phyloP scores from a whole-genome alignment of 2,888 invertebrate species.

The Seira musarum region DNA sequence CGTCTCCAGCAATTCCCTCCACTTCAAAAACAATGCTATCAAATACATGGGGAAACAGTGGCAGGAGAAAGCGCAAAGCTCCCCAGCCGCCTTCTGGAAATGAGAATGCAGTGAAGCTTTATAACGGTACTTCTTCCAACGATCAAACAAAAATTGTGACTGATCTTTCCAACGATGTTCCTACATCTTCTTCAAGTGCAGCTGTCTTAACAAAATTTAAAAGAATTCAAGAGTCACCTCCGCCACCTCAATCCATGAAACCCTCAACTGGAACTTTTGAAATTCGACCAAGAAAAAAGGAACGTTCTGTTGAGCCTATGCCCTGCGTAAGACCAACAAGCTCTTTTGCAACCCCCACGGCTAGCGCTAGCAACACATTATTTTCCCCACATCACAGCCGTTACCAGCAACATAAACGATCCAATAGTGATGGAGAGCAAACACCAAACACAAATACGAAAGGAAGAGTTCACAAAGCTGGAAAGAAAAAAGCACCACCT shows the following conservation, averaged over 20 bases:
- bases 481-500: constrained; percentile 67
- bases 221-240: constrained; percentile 32
- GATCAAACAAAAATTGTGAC: not conserved
- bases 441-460: constrained; percentile 35
- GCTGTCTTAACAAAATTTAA: constrained; percentile 43
- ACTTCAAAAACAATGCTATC: constrained; percentile 9
- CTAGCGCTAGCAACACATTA: not conserved
- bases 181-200: constrained; percentile 30
- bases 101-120: constrained; percentile 6
- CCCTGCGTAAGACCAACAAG: constrained; percentile 16
- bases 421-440: constrained; percentile 33
- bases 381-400: constrained; percentile 22
- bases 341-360: not conserved
- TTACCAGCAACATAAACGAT: constrained; percentile 40
- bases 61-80: constrained; percentile 46
- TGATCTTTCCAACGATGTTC: constrained; percentile 33
- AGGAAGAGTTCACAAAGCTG: constrained; percentile 53
- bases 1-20: not conserved
- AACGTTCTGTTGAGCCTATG: constrained; percentile 36
- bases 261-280: constrained; percentile 25
- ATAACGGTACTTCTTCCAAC: not conserved
- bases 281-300: constrained; percentile 48
- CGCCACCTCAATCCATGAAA: not conserved
- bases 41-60: constrained; percentile 52
- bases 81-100: constrained; percentile 32